Percentiles rank a stretch among this genome's conserved stretches.
Evolutionary conservation across 2,888 invertebrate genomes (phyloP).

Genomic region (Hoplodrina ambigua): DNA sequence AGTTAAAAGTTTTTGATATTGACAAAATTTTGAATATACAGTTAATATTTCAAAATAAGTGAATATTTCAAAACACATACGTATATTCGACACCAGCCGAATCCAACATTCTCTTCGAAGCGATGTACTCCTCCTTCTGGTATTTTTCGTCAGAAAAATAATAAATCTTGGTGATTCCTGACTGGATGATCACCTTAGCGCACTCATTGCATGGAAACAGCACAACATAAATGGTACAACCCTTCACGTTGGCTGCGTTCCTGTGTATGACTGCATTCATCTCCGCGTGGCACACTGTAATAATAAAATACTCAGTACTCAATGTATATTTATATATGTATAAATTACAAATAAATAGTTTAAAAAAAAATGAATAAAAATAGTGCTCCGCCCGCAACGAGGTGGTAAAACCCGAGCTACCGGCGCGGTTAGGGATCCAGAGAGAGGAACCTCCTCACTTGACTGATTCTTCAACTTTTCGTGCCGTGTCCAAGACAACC

Average conservation of each 20-base stretch:
- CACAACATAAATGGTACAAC: slow-evolving; percentile 7
- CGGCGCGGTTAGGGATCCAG: no score
- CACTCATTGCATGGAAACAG: slow-evolving; percentile 18
- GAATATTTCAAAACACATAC: slow-evolving; percentile 1
- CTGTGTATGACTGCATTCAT: slow-evolving; percentile 3
- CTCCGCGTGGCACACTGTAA: slow-evolving; percentile 27
- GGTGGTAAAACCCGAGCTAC: no score
- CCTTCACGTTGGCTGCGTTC: not conserved
- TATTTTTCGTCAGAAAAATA: slow-evolving; percentile 3
- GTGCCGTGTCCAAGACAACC: no score
- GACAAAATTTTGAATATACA: no score
- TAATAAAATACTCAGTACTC: not conserved
- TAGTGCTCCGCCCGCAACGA: no score
- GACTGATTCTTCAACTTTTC: no score
- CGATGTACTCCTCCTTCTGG: not conserved
- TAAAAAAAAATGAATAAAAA: no score
- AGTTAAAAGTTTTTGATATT: no score
- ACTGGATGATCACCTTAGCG: slow-evolving; percentile 17
- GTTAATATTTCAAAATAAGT: no score
- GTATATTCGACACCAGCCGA: accelerated
- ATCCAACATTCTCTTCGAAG: not conserved
- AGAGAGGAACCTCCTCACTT: no score
- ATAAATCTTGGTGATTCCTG: not conserved
- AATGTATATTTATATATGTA: no score
- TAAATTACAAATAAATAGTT: no score